Evolutionary conservation across 2,888 invertebrate genomes (phyloP), one percentile per base, ranked within the genome.

Genomic region (Patella depressa): DNA sequence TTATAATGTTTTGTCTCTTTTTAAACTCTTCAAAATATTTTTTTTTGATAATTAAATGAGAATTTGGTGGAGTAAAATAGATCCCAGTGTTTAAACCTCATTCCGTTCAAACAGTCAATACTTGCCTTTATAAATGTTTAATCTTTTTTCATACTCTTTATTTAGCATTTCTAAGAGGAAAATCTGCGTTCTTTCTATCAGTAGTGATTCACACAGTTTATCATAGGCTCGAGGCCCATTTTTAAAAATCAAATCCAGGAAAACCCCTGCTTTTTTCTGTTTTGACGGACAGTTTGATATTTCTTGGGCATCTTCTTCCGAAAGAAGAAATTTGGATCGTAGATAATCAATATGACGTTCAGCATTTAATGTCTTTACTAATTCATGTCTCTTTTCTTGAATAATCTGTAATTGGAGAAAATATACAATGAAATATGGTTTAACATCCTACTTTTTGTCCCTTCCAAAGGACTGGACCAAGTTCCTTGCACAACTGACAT

Each of bases 321-420:
- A 78, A 53, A 81, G 73, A 15, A 81, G 55, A 53, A 34, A 74
- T 29, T 45, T 71, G 9, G 78, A 79, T 4, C 81, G 76, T 69
- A 81, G 74, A 71, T 72, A 81, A 29, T 79, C 79, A 65, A 65
- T 57, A 72, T 81, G 81, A 3, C 79, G 74, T 11, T 78, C 78
- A 9, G 81, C 78, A 53, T 72, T 71, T 1, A 81, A 59, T 7
- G n/a, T 70, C 2, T 71, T 53, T 17, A 75, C 53, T 29, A 81
- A 24, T 14, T 54, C 7, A 7, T 59, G 17, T 7, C 81, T 76
- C 19, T 70, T 71, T 12, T 78, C 78, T 29, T 75, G 73, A 34
- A 79, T 69, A 72, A 79, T 76, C 79, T 79, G 54, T 9, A 53
- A 29, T 15, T 57, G 45, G 53, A 65, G 54, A 15, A 24, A 3